A percentile compares a stretch with the other conserved stretches of the same genome.
Conservation (phyloP, 1,140 invertebrate genomes). For the Papilio dardanus region DNA sequence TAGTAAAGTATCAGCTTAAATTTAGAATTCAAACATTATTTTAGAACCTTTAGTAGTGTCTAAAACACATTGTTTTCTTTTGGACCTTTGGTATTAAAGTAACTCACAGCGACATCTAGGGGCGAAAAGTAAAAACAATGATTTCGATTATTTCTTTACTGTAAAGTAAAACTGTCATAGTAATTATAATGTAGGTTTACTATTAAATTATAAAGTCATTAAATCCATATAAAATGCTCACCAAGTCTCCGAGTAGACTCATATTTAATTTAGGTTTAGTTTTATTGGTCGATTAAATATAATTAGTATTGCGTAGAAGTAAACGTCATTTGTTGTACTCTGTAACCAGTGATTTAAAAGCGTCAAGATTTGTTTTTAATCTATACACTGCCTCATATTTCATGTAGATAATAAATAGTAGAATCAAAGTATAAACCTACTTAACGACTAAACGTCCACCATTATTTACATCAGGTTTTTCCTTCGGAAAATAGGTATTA, state of each 20-base stretch:
- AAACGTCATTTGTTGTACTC: constrained; percentile 11
- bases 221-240: constrained; percentile 36
- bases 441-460: neutral
- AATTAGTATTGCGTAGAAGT: constrained; percentile 25
- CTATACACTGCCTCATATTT: neutral
- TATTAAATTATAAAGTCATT: constrained; percentile 25
- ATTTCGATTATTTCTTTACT: neutral
- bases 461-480: neutral
- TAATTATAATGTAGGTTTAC: neutral
- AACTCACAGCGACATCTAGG: constrained; percentile 46
- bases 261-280: constrained; percentile 31
- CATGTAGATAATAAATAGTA: neutral
- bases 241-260: neutral
- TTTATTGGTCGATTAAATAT: constrained; percentile 37
- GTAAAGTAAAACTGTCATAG: neutral
- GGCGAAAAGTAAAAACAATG: constrained; percentile 41
- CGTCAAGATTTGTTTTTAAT: constrained; percentile 10
- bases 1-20: too few species aligned
- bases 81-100: neutral
- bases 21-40: too few species aligned
- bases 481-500: too few species aligned
- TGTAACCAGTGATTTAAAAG: neutral
- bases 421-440: neutral
- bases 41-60: too few species aligned
- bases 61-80: too few species aligned